Evolutionary conservation across 2,888 invertebrate genomes (phyloP).

Genomic region (Hirtodrosophila confusa): DNA sequence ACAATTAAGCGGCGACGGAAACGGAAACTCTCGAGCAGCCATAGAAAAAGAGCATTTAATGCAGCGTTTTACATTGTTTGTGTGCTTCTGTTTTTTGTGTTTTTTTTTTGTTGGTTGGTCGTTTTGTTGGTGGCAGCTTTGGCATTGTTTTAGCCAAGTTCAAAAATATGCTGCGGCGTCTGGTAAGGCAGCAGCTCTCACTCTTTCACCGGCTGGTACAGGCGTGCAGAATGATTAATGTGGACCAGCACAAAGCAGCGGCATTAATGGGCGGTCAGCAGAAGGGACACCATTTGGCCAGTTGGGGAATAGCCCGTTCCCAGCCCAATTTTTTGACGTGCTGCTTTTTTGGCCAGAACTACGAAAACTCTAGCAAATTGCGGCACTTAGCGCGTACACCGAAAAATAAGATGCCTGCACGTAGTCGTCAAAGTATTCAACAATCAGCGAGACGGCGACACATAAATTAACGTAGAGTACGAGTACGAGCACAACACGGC

Average conservation of each 20-base stretch:
- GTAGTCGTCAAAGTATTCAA: slow-evolving; percentile 46
- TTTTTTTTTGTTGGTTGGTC: slow-evolving; percentile 17
- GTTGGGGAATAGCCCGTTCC: slow-evolving; percentile 14
- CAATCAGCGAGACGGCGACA: slow-evolving; percentile 50
- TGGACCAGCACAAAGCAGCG: slow-evolving; percentile 42
- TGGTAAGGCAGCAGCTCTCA: background rate
- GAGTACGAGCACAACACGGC: slow-evolving; percentile 38
- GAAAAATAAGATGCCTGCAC: slow-evolving; percentile 55
- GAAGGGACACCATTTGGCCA: slow-evolving; percentile 29
- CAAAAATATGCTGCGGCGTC: slow-evolving; percentile 42
- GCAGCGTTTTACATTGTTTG: slow-evolving; percentile 57
- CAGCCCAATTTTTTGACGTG: slow-evolving; percentile 63
- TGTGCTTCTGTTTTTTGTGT: background rate
- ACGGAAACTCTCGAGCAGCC: slow-evolving; percentile 50
- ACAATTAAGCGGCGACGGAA: slow-evolving; percentile 58
- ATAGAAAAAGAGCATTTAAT: slow-evolving; percentile 63
- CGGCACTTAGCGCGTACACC: slow-evolving; percentile 50
- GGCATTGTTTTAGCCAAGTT: slow-evolving; percentile 51
- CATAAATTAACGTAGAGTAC: slow-evolving; percentile 58
- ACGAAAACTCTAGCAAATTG: slow-evolving; percentile 49
- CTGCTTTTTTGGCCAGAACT: slow-evolving; percentile 26
- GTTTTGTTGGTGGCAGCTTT: slow-evolving; percentile 32
- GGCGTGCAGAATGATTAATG: slow-evolving; percentile 73
- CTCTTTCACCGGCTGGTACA: slow-evolving; percentile 46
- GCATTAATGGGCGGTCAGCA: slow-evolving; percentile 68